Conservation (phyloP, 2,888 invertebrate species). For the Parascotia fuliginaria region DNA sequence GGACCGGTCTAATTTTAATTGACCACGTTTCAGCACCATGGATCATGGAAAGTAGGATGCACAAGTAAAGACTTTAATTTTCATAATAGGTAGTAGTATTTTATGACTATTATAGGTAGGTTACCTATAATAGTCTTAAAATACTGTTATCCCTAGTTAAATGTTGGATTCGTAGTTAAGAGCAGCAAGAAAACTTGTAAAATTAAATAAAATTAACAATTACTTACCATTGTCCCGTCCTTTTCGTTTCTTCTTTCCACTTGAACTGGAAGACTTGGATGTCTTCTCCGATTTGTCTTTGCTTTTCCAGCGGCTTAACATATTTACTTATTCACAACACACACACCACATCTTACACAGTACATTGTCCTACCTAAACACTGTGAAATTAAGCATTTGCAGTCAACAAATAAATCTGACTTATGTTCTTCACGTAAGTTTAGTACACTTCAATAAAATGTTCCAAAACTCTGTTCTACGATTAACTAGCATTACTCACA, state of each 20-base stretch:
- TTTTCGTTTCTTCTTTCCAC: slow-evolving; percentile 93
- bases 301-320: slow-evolving; percentile 94
- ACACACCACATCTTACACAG: slow-evolving; percentile 33
- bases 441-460: slow-evolving; percentile 22
- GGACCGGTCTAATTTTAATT: no score
- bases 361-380: slow-evolving; percentile 24
- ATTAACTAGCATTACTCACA: slow-evolving; percentile 3
- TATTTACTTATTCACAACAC: slow-evolving; percentile 59
- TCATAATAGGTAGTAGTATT: no score
- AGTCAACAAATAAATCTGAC: slow-evolving; percentile 4
- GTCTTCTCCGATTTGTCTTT: slow-evolving; percentile 92
- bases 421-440: slow-evolving; percentile 7
- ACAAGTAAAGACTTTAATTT: no score
- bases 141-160: no score
- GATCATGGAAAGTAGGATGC: no score
- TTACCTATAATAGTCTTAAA: no score
- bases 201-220: slow-evolving; percentile 7
- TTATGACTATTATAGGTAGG: no score
- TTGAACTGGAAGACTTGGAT: slow-evolving; percentile 81
- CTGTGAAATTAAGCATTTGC: slow-evolving; percentile 8
- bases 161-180: no score
- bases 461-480: slow-evolving; percentile 18
- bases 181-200: no score
- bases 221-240: slow-evolving; percentile 92
- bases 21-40: no score